Conservation (phyloP, 2,888 invertebrate species). For the Rhingia rostrata region DNA sequence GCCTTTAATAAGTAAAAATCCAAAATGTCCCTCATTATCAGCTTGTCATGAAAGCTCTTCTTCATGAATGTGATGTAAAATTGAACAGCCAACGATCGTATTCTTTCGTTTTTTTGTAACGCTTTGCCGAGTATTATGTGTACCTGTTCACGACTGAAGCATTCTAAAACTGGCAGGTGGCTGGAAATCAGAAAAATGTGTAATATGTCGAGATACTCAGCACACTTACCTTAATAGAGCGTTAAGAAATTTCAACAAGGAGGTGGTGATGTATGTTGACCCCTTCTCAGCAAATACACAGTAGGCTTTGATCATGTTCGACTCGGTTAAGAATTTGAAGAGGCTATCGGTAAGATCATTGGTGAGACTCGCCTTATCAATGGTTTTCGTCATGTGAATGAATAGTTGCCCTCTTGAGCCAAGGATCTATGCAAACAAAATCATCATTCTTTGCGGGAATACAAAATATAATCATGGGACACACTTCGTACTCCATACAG, state of each 20-base stretch:
- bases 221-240: slow-evolving; percentile 37
- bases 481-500: slow-evolving; percentile 56
- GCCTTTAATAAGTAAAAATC: slow-evolving; percentile 42
- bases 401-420: slow-evolving; percentile 13
- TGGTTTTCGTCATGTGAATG: slow-evolving; percentile 21
- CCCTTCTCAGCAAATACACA: slow-evolving; percentile 30
- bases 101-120: neutral
- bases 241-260: slow-evolving; percentile 48
- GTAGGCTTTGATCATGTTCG: slow-evolving; percentile 44
- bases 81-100: slow-evolving; percentile 21
- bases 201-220: neutral
- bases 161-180: slow-evolving; percentile 40
- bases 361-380: slow-evolving; percentile 8
- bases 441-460: neutral
- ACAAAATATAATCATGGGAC: no score
- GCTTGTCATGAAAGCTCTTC: slow-evolving; percentile 39
- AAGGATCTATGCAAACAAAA: slow-evolving; percentile 10
- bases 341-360: neutral
- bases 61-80: slow-evolving; percentile 55
- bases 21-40: slow-evolving; percentile 54
- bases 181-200: slow-evolving; percentile 25
- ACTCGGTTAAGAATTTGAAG: slow-evolving; percentile 28
- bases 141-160: slow-evolving; percentile 38
- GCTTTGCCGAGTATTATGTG: slow-evolving; percentile 50
- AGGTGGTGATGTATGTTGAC: neutral